phyloP scores from a whole-genome alignment of 2,888 invertebrate genomes.

The Cataglyphis albicans region DNA sequence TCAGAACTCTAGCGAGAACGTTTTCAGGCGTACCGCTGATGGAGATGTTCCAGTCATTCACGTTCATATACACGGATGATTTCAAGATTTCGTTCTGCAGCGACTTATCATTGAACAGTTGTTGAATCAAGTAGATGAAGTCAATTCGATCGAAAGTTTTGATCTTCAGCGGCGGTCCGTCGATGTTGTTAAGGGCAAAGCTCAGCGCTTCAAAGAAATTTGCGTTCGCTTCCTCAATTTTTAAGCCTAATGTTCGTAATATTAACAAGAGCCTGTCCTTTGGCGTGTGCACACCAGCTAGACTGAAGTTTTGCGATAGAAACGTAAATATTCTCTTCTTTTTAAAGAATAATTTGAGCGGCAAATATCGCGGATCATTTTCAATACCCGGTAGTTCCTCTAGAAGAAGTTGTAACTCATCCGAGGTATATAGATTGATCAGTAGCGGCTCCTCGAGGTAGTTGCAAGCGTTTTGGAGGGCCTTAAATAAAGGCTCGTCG shows the following conservation, averaged over 20 bases:
- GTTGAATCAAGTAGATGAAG: constrained; percentile 44
- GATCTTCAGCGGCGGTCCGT: constrained; percentile 34
- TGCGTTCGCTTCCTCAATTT: constrained; percentile 1
- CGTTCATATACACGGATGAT: constrained; percentile 4
- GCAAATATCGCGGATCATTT: constrained; percentile 51
- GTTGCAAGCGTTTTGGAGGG: constrained; percentile 29
- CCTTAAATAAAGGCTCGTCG: constrained; percentile 13
- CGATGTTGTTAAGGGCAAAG: constrained; percentile 48
- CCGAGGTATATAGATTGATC: constrained; percentile 49
- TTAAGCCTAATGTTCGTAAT: constrained; percentile 16
- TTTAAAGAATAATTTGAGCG: constrained; percentile 56
- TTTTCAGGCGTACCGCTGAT: constrained; percentile 51
- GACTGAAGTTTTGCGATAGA: constrained; percentile 39
- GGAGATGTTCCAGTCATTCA: constrained; percentile 49
- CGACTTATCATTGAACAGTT: constrained; percentile 13
- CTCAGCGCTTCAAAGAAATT: constrained; percentile 36
- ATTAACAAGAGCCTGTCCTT: constrained; percentile 8
- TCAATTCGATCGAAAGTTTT: constrained; percentile 40
- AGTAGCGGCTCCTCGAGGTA: constrained; percentile 54
- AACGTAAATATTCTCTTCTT: constrained; percentile 40
- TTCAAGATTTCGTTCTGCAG: constrained; percentile 10
- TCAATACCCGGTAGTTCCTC: constrained; percentile 50
- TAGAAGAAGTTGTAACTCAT: constrained; percentile 39
- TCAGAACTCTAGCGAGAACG: constrained; percentile 45
- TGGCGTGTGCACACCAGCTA: constrained; percentile 7